phyloP scores from a whole-genome alignment of 2,888 invertebrate genomes.

The Melanostoma mellinum region DNA sequence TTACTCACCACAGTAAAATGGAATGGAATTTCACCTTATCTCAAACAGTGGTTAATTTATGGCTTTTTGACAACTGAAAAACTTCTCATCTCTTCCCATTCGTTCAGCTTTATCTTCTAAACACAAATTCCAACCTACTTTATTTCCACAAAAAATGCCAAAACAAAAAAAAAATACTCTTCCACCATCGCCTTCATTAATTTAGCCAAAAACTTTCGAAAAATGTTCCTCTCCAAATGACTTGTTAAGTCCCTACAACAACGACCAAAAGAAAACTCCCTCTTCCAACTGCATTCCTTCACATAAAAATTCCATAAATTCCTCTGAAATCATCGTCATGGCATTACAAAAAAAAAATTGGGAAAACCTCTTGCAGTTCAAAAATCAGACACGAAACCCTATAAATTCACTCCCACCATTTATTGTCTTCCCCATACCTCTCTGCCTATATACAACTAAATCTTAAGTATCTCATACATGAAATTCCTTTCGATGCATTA shows the following conservation, averaged over 20 bases:
- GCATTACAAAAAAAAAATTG: slow-evolving; percentile 32
- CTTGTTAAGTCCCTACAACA: not conserved
- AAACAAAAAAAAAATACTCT: no score
- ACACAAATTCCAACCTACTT: no score
- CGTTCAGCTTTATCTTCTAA: no score
- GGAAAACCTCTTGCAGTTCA: not conserved
- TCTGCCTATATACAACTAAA: not conserved
- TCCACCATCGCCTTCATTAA: no score
- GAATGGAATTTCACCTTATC: no score
- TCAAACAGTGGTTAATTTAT: no score
- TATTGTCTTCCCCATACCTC: not conserved
- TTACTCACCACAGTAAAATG: no score
- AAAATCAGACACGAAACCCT: slow-evolving; percentile 24
- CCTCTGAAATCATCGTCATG: slow-evolving; percentile 32
- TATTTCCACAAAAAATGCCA: no score
- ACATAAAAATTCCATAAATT: slow-evolving; percentile 51
- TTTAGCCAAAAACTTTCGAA: no score
- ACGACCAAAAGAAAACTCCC: not conserved
- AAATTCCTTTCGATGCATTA: slow-evolving; percentile 47
- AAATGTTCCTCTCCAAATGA: no score
- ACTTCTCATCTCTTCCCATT: no score
- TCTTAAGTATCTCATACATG: slow-evolving; percentile 22
- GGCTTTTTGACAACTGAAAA: no score
- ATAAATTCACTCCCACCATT: slow-evolving; percentile 47
- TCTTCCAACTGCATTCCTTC: slow-evolving; percentile 38